Base-by-base conservation (phyloP, 2,888 invertebrate genomes). In the Petrophora chlorosata region DNA sequence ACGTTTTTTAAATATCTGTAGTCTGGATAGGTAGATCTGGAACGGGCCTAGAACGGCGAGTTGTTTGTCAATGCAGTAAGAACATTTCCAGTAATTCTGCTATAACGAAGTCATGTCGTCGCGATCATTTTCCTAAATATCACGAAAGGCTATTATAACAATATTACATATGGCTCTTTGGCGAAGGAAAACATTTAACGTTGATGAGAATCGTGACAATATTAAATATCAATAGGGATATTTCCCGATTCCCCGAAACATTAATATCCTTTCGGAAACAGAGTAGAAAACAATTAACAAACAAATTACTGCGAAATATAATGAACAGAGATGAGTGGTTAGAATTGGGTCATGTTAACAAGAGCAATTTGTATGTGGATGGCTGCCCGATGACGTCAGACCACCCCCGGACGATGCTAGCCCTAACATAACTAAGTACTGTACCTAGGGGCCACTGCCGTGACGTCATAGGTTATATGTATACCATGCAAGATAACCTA, bases 281-380 rank as follows among this genome's bases (percentile, higher is more conserved):
- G 12, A 29, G 35, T 17, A 19, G 5, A 7, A 12, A 30, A 55
- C 45, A 53, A 61, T 54, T 45, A 53, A 43, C 43, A 40, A 50
- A 53, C 53, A 26, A 32, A 16, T 35, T 25, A 42, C 36, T 17
- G 14, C 3, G 48, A 36, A 36, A 32, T 17, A 23, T 32, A 42
- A 46, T 33, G 33, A 29, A 34, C 17, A 42, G 28, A 32, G 14
- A 35, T 19, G 30, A 22, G 2, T 19, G 7, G 29, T 17, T 13
- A 19, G 15, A 59, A 59, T 30, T 44, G 28, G 59, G 56, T 56
- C 56, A 39, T 47, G 42, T 23, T 52, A 56, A 59, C 49, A 46
- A 53, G 53, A 49, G 51, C 53, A 49, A 56, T 52, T 51, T 46
- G 53, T 40, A 12, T 28, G 49, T 52, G 53, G 46, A 48, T 43